Evolutionary conservation across 2,113 vertebrate genomes (phyloP).

Genomic region (Lethenteron camtschaticum): DNA sequence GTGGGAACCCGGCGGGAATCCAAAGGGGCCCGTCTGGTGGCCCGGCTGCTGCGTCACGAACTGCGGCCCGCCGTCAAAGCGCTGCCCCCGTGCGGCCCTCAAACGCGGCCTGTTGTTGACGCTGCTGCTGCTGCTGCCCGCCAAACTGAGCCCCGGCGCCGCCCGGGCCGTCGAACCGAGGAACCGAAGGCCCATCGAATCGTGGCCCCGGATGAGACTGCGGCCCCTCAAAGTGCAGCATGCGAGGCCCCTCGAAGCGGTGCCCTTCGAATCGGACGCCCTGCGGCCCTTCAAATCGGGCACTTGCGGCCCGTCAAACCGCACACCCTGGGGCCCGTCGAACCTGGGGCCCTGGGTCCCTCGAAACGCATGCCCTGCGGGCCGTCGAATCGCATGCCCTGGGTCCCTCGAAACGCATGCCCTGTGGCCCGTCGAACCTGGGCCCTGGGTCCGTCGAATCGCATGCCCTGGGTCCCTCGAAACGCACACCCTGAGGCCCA

Average conservation of each 20-base stretch:
- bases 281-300: slow-evolving; percentile 42
- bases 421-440: slow-evolving; percentile 39
- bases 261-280: slow-evolving; percentile 14
- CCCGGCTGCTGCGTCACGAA: too few species aligned
- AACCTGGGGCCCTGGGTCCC: slow-evolving; percentile 43
- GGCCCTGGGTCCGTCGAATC: slow-evolving; percentile 19
- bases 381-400: slow-evolving; percentile 29
- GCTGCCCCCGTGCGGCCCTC: slow-evolving; percentile 5
- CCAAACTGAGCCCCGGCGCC: too few species aligned
- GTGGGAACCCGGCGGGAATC: too few species aligned
- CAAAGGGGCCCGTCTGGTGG: too few species aligned
- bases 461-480: slow-evolving; percentile 39
- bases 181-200: slow-evolving; percentile 10
- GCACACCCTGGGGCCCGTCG: slow-evolving; percentile 26
- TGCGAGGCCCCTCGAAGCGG: neutral
- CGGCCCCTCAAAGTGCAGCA: too few species aligned
- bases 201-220: slow-evolving; percentile 19
- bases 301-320: slow-evolving; percentile 33
- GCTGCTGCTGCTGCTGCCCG: too few species aligned
- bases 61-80: slow-evolving; percentile 29
- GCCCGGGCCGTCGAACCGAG: slow-evolving; percentile 14
- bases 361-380: slow-evolving; percentile 19
- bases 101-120: too few species aligned
- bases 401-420: slow-evolving; percentile 15
- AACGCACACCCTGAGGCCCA: slow-evolving; percentile 35